These are phyloP conservation scores for Cacatua alba DNA, from an alignment of 2,113 vertebrate species.

Conservation along the genomic window DNA sequence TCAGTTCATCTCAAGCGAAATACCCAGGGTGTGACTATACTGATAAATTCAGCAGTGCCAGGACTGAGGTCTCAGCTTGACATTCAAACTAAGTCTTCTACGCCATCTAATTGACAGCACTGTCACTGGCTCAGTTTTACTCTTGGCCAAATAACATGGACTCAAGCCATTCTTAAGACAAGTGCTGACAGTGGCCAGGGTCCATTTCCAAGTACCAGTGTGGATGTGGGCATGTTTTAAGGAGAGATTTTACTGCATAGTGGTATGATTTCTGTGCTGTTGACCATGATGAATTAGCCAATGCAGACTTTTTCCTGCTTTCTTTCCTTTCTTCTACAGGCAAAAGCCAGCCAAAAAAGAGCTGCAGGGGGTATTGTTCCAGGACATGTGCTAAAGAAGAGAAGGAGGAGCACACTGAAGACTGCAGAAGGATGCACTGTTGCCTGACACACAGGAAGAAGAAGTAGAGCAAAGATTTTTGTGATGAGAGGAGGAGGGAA, in stretches of 20 bases:
- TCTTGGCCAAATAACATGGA: not conserved
- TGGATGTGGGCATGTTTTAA: not conserved
- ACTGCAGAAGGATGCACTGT: slow-evolving; percentile 6
- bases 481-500: not conserved
- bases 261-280: not conserved
- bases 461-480: not conserved
- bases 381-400: slow-evolving; percentile 39
- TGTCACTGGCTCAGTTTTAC: not conserved
- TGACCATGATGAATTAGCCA: not conserved
- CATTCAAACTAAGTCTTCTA: not conserved
- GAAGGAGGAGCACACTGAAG: not conserved
- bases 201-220: not conserved
- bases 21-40: not conserved
- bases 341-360: slow-evolving; percentile 32
- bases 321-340: not conserved
- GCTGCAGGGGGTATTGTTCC: slow-evolving; percentile 15
- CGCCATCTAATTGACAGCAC: not conserved
- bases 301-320: rapidly evolving
- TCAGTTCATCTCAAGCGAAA: not conserved
- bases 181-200: not conserved
- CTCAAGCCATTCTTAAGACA: not conserved
- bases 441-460: slow-evolving; percentile 44
- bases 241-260: not conserved
- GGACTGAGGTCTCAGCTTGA: not conserved
- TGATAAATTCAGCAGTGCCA: not conserved